These are phyloP conservation scores for Tromatobia lineatoria DNA, from an alignment of 2,888 invertebrate genomes.

Conservation along the genomic window DNA sequence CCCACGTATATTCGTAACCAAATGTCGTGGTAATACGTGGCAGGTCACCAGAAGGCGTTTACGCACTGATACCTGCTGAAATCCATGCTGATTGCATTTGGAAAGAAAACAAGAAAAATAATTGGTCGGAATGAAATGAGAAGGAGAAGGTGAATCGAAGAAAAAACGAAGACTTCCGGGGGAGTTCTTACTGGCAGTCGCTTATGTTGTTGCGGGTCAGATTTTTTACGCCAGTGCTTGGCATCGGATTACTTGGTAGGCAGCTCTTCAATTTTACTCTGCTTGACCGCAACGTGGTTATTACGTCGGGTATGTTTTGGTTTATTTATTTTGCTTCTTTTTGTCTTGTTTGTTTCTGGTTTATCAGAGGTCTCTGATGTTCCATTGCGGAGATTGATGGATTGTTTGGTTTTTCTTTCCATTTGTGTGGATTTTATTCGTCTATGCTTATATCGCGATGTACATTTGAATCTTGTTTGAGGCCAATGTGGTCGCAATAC, in stretches of 20 bases:
- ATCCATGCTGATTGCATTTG: slow-evolving; percentile 17
- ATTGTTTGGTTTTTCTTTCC: no score
- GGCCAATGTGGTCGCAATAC: slow-evolving; percentile 1
- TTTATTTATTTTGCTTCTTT: slow-evolving; percentile 29
- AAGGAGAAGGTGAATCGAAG: slow-evolving; percentile 18
- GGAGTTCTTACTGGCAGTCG: slow-evolving; percentile 61
- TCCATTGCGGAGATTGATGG: not conserved
- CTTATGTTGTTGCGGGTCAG: slow-evolving; percentile 70
- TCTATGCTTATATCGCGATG: no score
- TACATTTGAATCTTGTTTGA: no score
- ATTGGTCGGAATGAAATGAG: not conserved
- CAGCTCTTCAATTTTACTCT: slow-evolving; percentile 4
- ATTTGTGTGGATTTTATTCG: no score
- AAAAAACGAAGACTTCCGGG: slow-evolving; percentile 17
- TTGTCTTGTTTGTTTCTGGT: not conserved
- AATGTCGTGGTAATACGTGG: slow-evolving; percentile 1
- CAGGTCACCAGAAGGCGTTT: slow-evolving; percentile 20
- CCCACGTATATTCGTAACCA: slow-evolving; percentile 9
- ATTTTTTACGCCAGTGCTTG: slow-evolving; percentile 78
- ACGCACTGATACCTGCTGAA: slow-evolving; percentile 5
- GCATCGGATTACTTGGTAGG: slow-evolving; percentile 76
- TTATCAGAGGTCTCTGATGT: not conserved
- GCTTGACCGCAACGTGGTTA: slow-evolving; percentile 19
- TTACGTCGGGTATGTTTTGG: slow-evolving; percentile 69
- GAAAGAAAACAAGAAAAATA: not conserved